A percentile compares a stretch with the other conserved stretches of the same genome.
Conservation (phyloP, 2,113 vertebrate genomes). For the Hoplias malabaricus region DNA sequence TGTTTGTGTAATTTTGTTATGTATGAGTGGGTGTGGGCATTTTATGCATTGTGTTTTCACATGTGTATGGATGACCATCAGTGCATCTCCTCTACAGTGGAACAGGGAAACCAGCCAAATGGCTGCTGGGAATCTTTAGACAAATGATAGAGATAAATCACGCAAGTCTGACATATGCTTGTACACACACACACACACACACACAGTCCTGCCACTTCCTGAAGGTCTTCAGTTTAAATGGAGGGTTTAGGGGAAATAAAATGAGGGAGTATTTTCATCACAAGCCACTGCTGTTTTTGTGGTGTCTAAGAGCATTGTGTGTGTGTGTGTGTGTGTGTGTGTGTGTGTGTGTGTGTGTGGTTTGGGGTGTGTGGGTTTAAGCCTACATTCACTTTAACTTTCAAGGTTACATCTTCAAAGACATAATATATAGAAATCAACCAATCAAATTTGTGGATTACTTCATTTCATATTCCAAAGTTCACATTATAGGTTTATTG, state of each 20-base stretch:
- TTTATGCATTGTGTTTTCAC: neutral
- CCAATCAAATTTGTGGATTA: too few relatives aligned
- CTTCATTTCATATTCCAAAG: too few relatives aligned
- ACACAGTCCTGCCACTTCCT: neutral
- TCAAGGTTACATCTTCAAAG: too few relatives aligned
- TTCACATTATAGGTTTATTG: too few relatives aligned
- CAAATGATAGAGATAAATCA: slow-evolving; percentile 16
- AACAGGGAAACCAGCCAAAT: slow-evolving; percentile 5
- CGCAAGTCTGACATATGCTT: neutral
- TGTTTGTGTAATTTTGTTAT: neutral
- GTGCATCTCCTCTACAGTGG: neutral
- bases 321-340: neutral
- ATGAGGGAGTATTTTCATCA: neutral
- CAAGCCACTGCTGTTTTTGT: neutral
- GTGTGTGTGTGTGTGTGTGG: neutral
- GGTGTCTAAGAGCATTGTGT: neutral
- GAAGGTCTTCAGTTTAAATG: neutral
- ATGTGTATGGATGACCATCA: slow-evolving; percentile 8
- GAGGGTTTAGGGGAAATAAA: neutral
- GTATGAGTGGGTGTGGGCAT: neutral
- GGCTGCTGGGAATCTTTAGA: slow-evolving; percentile 20
- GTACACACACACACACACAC: slow-evolving; percentile 15
- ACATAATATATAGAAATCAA: too few relatives aligned
- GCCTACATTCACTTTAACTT: too few relatives aligned
- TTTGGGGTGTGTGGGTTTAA: slow-evolving; percentile 12